Evolutionary conservation across 2,113 vertebrate genomes (phyloP).

Genomic region (Coryphaenoides rupestris): DNA sequence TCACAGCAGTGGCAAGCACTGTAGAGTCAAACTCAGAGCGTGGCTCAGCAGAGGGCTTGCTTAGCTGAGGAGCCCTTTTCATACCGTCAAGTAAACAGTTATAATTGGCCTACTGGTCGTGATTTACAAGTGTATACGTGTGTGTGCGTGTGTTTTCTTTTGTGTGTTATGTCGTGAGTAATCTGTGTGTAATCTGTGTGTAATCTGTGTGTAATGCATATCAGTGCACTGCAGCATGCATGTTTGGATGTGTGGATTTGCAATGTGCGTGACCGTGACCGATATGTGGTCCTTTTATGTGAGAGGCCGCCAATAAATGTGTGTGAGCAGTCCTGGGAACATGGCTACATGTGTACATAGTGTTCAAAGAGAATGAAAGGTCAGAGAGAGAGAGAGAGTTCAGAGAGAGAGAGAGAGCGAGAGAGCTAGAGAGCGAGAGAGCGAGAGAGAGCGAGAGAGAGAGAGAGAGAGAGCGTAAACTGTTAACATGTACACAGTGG

Average conservation of each 20-base stretch:
- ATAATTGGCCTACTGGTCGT: constrained; percentile 44
- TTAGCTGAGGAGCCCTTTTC: constrained; percentile 14
- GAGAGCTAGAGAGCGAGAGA: too few relatives aligned
- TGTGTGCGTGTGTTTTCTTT: neutral
- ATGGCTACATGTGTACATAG: neutral
- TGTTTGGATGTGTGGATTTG: constrained; percentile 22
- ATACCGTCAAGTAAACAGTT: constrained; percentile 35
- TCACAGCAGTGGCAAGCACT: too few relatives aligned
- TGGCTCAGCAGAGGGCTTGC: constrained; percentile 23
- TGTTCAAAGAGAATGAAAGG: neutral
- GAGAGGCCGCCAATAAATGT: neutral
- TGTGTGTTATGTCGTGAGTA: neutral
- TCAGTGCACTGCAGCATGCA: constrained; percentile 4
- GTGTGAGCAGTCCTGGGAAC: neutral
- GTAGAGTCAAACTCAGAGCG: constrained; percentile 18
- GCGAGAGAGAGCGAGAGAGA: too few relatives aligned
- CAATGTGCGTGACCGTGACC: neutral
- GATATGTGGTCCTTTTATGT: constrained; percentile 7
- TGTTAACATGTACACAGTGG: too few relatives aligned
- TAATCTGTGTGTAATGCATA: neutral
- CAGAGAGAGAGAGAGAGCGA: neutral
- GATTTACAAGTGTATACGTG: neutral
- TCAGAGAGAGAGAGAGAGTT: neutral
- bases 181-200: neutral
- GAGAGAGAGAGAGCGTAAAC: too few relatives aligned